Evolutionary conservation across 1,140 invertebrate species (phyloP), one percentile per base, ranked within the genome.

Genomic region (Hyposmocoma kahamanoa): DNA sequence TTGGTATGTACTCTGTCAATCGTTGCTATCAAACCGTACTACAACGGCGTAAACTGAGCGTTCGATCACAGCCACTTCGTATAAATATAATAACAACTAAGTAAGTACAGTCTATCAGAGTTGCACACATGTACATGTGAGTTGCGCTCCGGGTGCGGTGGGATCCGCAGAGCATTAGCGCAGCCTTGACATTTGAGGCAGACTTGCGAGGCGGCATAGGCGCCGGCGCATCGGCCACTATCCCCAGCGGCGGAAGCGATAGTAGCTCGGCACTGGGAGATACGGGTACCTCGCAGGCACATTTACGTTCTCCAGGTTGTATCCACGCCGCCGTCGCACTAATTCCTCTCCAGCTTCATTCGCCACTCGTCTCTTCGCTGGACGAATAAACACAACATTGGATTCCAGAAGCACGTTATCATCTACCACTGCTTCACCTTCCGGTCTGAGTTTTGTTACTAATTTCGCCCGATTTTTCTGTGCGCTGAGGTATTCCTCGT

Each of bases 241-340:
- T 73, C 79, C 79, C 75, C 79, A 82, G 28, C 77, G 70, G 39
- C 81, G 81, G 56, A 78, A 75, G 42, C 79, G 67, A 61, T 72
- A 78, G 56, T 69, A 84, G 13, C 63, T 62, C 49, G 67, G 65
- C 43, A 78, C 73, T 5, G 77, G 67, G 18, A 84, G 62, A 52
- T 85, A 83, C 32, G 82, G 79, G 45, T 83, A 85, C 53, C 84
- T 61, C 30, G 82, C 75, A 6, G 86, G 86, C 38, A 87, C 86
- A 46, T 78, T 71, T 48, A 87, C 86, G 50, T 87, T 78, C 60
- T 87, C 84, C 41, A 87, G 57, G 62, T 87, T 87, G 60, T 86
- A 87, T n/a, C 86, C 86, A 8, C 86, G 73, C n/a, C 77, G 65
- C 41, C 71, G 69, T 50, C 86, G 61, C 44, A 84, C 72, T 15